Conservation (phyloP, 2,797 vertebrate species). For the Catharus ustulatus region DNA sequence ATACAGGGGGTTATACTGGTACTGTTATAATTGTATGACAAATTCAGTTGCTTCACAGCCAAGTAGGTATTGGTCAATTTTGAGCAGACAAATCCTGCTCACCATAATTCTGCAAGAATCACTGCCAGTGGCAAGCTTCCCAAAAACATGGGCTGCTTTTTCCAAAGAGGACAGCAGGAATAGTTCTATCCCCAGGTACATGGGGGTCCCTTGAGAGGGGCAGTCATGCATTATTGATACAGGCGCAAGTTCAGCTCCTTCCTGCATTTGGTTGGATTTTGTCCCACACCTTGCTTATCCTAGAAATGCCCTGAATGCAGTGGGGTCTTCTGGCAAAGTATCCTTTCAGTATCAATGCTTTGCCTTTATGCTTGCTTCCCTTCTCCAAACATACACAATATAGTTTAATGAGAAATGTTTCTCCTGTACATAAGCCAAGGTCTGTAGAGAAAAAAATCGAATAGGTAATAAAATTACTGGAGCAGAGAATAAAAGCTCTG, state of each 20-base stretch:
- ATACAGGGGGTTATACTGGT: accelerated
- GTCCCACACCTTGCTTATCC: background rate
- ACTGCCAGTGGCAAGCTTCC: background rate
- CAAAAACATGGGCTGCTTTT: background rate
- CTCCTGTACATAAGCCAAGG: background rate
- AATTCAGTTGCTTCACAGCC: background rate
- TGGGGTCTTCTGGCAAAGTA: background rate
- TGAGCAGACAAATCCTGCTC: background rate
- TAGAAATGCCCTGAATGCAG: background rate
- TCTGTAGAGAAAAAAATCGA: background rate
- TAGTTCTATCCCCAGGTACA: background rate
- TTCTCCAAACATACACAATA: background rate
- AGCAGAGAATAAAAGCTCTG: background rate
- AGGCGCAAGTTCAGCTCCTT: background rate
- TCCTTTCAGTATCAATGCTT: background rate
- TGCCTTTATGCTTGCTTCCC: background rate
- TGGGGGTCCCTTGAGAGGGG: accelerated
- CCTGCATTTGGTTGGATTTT: background rate
- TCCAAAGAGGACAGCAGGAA: background rate
- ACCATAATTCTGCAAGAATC: background rate
- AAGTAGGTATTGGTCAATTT: background rate
- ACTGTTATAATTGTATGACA: background rate
- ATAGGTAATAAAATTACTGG: background rate
- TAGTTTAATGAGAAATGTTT: background rate
- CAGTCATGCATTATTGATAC: accelerated